Evolutionary conservation across 2,113 vertebrate species (phyloP).

Genomic region (Myxocyprinus asiaticus): DNA sequence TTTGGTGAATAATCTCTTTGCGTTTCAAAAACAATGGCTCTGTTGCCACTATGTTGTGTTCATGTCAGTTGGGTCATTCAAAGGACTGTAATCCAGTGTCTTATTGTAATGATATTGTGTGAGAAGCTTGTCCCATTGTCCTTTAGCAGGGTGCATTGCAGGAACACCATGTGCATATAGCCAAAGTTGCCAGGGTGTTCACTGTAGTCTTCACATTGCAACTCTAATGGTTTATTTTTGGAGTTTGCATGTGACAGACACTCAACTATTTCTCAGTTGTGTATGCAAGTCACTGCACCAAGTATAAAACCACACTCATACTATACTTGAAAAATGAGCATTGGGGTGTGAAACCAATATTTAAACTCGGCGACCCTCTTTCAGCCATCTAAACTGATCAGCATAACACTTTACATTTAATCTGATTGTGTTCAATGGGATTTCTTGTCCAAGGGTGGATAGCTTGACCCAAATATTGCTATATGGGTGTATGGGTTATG

Average conservation of each 20-base stretch:
- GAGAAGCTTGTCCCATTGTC: not conserved
- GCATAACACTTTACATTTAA: not conserved
- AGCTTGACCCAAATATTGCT: slow-evolving; percentile 3
- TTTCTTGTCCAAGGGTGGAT: not conserved
- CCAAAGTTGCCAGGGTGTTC: not conserved
- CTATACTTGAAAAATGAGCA: not conserved
- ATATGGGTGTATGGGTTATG: not conserved
- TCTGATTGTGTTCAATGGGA: not conserved
- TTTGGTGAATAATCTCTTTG: not conserved
- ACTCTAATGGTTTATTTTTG: slow-evolving; percentile 9
- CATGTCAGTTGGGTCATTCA: not conserved
- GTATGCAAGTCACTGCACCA: not conserved
- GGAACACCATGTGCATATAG: not conserved
- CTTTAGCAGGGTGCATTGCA: not conserved
- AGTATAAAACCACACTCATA: not conserved
- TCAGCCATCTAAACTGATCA: not conserved
- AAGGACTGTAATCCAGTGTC: not conserved
- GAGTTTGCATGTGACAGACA: not conserved
- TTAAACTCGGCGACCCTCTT: not conserved
- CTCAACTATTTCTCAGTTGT: not conserved
- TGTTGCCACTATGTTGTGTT: not conserved
- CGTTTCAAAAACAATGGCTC: not conserved
- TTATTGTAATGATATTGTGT: not conserved
- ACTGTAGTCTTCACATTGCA: not conserved
- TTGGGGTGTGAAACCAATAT: not conserved